These are phyloP conservation scores for Pegoplata infirma DNA, from an alignment of 2,888 invertebrate genomes.

Conservation along the genomic window DNA sequence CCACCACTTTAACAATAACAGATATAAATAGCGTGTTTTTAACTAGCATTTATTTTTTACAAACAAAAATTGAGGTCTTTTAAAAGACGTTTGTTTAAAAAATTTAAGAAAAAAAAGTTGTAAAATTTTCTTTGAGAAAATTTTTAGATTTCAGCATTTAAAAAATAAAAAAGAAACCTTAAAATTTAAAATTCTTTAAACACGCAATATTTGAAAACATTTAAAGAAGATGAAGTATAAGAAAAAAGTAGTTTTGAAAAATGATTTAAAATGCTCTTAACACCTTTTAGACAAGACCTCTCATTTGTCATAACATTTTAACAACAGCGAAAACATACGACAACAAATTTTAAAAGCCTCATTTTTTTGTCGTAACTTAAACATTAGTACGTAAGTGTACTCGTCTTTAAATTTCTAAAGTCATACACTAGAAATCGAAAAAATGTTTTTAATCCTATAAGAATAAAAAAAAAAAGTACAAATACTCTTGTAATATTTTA, in stretches of 20 bases:
- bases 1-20: not conserved
- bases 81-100: conserved; percentile 33
- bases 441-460: not conserved
- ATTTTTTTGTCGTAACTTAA: not conserved
- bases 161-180: conserved; percentile 5
- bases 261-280: conserved; percentile 66
- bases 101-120: not conserved
- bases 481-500: not conserved
- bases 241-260: conserved; percentile 22
- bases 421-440: not conserved
- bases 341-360: conserved; percentile 20
- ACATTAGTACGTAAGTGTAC: too few species aligned
- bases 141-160: conserved; percentile 8
- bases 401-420: too few species aligned
- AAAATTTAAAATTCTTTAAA: conserved; percentile 30
- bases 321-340: conserved; percentile 17
- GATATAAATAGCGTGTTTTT: conserved; percentile 28
- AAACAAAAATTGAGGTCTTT: conserved; percentile 32
- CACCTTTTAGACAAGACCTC: conserved; percentile 66
- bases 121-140: conserved; percentile 27
- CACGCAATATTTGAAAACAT: conserved; percentile 50
- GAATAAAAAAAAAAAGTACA: not conserved
- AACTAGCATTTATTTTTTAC: not conserved
- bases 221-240: conserved; percentile 11
- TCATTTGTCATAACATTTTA: conserved; percentile 65